Evolutionary conservation across 2,888 invertebrate genomes (phyloP), one percentile per base, ranked within the genome.

Genomic region (Diarsia brunnea): DNA sequence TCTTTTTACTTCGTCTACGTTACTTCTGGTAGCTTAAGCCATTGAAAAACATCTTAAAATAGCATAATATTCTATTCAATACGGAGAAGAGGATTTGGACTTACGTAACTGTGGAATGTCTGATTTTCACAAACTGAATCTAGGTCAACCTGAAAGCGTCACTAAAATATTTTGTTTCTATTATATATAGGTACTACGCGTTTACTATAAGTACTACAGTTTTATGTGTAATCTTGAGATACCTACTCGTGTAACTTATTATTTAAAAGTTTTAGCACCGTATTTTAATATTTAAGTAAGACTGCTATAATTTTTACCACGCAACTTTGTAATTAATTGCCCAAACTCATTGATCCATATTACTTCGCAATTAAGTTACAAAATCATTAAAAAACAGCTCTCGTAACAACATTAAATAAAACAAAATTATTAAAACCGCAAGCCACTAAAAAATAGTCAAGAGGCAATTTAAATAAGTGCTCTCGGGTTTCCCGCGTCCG

Each of bases 391-490:
- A 82, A 79, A 81, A 81, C 72, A 63, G 60, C 70, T 72, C 72
- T 55, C 43, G 31, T 71, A 65, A 73, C 60, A 68, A 68, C 71
- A 73, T 85, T 73, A 85, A 69, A 66, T 75, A 65, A 82, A 82
- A 75, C 61, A 84, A 65, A 73, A 86, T 79, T 82, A 84, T 78
- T 81, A 80, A 78, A 88, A 74, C 79, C 72, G 71, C 84, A 83
- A 79, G 69, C 83, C 75, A 73, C 81, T 73, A 84, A 78, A 92
- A 91, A 90, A 81, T 89, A 90, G 89, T 91, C 89, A 89, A 92
- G 92, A 91, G 90, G 93, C 93, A 93, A 94, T 95, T 93, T 90
- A 90, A 92, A 88, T 92, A 90, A 94, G 94, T 94, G 93, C 92
- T 92, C 92, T 93, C 85, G 91, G 93, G 89, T 92, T 93, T 94